Conservation (phyloP, 1,140 invertebrate genomes). For the Palaemon carinicauda region DNA sequence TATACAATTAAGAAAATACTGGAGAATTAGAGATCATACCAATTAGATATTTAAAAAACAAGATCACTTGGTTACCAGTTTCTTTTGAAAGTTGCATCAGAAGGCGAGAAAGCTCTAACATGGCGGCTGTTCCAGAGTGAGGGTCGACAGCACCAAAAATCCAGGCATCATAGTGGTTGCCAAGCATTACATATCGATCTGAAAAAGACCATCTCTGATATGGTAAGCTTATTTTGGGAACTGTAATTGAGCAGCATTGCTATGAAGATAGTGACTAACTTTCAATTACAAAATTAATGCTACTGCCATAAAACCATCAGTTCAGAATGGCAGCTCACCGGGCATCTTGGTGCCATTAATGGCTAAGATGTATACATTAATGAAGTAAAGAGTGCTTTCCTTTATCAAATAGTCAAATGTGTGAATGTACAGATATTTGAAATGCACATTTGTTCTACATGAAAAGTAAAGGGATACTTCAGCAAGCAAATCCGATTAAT, state of each 20-base stretch:
- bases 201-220: no score
- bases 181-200: slow-evolving; percentile 69
- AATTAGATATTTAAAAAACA: no score
- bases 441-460: neutral
- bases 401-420: neutral
- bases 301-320: neutral
- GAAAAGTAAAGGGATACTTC: neutral
- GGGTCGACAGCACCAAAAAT: slow-evolving; percentile 71
- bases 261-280: neutral
- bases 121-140: slow-evolving; percentile 68
- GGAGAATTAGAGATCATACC: no score
- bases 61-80: slow-evolving; percentile 12
- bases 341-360: no score
- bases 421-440: neutral
- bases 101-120: slow-evolving; percentile 63
- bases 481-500: neutral
- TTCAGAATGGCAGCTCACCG: neutral
- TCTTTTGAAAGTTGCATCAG: slow-evolving; percentile 48
- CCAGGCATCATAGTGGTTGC: slow-evolving; percentile 73
- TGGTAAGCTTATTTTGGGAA: no score
- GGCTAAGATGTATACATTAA: no score
- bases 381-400: no score
- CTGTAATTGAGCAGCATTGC: neutral
- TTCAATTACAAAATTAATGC: no score
- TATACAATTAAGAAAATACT: no score